Evolutionary conservation across 2,888 invertebrate species (phyloP), one percentile per base, ranked within the genome.

Genomic region (Leptogaster cylindrica): DNA sequence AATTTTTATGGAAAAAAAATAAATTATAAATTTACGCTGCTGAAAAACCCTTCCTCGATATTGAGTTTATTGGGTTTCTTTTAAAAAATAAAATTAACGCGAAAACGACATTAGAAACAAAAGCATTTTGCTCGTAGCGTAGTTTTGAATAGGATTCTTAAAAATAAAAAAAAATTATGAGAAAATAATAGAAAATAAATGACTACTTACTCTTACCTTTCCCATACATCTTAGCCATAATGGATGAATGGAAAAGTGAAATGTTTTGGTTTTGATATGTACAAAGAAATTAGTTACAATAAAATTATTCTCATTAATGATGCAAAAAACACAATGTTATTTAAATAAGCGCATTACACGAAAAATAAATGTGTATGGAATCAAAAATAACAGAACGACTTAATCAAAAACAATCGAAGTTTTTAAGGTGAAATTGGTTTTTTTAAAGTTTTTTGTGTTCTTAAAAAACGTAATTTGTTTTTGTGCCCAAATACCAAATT

Each of bases 151-250:
- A 52, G 25, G 41, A 5, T 46, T 10, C 61, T 61, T 44, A 65
- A 41, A 51, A 51, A 39, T 39, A 39, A 51, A 39, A 25, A 23
- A 12, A 67, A n/a, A n/a, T n/a, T n/a, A n/a, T n/a, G n/a, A n/a
- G 46, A 51, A 44, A 68, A 68, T 27, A 50, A 70, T 52, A 69
- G 67, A 67, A 67, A n/a, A 71, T 66, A 69, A 68, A 70, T 71
- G 70, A 68, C 72, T 81, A 81, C 81, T 81, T 81, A 81, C 81
- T 80, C 81, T 81, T 81, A 80, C 81, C 81, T 79, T 82, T 82
- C 77, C 81, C 81, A 79, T 81, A 81, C 80, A 80, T 79, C 78
- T 80, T 82, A 75, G 79, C 78, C 80, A 81, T 79, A 72, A 72
- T 73, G 71, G 71, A 72, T 73, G 72, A 33, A 52, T 65, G 65